Evolutionary conservation across 2,888 invertebrate species (phyloP).

Genomic region (Aspidiotus destructor): DNA sequence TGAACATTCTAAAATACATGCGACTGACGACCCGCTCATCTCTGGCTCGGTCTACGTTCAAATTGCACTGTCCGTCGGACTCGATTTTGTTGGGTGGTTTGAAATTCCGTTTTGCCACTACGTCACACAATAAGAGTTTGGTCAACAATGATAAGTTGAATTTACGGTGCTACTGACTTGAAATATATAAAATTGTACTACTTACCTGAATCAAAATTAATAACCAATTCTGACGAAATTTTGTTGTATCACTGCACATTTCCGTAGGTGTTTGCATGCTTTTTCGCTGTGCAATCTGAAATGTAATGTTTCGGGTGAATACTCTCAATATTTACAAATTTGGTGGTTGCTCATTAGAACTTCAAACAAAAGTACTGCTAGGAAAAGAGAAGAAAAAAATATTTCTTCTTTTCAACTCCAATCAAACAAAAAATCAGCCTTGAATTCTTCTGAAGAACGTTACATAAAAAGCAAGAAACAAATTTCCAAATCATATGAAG

Average conservation of each 20-base stretch:
- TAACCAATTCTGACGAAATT: conserved; percentile 99
- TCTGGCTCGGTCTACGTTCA: conserved; percentile 90
- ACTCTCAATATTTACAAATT: background rate
- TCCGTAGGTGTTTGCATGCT: conserved; percentile 99
- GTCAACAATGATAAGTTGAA: background rate
- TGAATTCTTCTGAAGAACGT: no score
- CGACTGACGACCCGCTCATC: conserved; percentile 86
- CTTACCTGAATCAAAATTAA: conserved; percentile 71
- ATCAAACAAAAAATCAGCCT: no score
- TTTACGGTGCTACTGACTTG: background rate
- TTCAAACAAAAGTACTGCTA: no score
- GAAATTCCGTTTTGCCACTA: conserved; percentile 95
- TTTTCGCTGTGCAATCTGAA: conserved; percentile 79
- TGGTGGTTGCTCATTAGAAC: background rate
- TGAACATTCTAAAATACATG: conserved; percentile 53
- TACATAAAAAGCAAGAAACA: no score
- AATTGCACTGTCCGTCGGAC: conserved; percentile 90
- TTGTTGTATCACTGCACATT: conserved; percentile 97
- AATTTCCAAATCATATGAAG: no score
- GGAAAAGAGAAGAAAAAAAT: no score
- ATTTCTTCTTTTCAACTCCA: no score
- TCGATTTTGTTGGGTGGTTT: conserved; percentile 82
- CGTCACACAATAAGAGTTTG: conserved; percentile 26
- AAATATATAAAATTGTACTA: background rate
- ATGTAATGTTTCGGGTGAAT: background rate